Conservation (phyloP, 2,888 invertebrate genomes). For the Nectonema munidae region DNA sequence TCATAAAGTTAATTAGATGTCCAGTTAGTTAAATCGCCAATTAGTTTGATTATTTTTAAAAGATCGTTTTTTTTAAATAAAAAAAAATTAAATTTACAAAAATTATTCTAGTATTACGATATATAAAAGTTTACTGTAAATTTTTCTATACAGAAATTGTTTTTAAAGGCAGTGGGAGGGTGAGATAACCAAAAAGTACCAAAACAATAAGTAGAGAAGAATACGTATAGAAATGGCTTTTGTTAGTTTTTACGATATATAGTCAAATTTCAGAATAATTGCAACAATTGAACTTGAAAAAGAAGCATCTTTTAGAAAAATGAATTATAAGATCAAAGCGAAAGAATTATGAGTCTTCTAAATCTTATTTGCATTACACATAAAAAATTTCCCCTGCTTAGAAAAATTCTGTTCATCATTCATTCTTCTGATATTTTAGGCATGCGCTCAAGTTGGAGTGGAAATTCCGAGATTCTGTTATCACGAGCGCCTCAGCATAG, state of each 20-base stretch:
- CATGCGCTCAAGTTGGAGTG: constrained; percentile 64
- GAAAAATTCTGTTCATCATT: too few species aligned
- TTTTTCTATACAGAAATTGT: too few species aligned
- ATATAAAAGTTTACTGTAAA: not conserved
- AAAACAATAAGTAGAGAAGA: not conserved
- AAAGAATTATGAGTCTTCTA: too few species aligned
- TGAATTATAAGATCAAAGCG: too few species aligned
- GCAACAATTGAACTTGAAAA: not conserved
- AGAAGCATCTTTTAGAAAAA: not conserved
- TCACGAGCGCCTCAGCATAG: constrained; percentile 83
- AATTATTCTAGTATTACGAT: not conserved
- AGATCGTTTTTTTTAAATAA: constrained; percentile 2
- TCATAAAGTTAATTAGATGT: too few species aligned
- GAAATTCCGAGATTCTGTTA: constrained; percentile 98
- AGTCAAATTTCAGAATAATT: not conserved
- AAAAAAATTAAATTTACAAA: constrained; percentile 13
- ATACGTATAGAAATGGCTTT: not conserved
- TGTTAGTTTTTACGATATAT: not conserved
- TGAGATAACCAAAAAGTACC: too few species aligned
- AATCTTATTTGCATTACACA: too few species aligned
- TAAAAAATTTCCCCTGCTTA: too few species aligned
- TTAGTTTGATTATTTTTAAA: not conserved
- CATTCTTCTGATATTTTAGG: constrained; percentile 30
- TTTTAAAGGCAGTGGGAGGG: too few species aligned
- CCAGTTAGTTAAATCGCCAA: too few species aligned